Evolutionary conservation across 2,888 invertebrate species (phyloP), one percentile per base, ranked within the genome.

Genomic region (Torymus aiolomorphi): DNA sequence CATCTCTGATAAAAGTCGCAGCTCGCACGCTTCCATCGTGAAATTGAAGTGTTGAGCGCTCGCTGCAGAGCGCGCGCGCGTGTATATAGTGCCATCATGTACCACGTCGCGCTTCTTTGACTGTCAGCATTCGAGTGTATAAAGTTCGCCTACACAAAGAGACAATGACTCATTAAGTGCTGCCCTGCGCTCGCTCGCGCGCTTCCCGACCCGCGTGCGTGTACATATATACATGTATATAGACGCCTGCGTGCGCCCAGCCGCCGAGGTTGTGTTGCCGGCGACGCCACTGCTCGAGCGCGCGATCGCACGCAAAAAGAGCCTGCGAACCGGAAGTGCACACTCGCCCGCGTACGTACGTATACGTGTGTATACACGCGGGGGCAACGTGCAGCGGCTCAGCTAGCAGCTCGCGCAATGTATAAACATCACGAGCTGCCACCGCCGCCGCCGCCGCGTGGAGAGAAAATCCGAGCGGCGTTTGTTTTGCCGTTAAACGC

Each of bases 261-360:
- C 2, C n/a, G 20, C 20, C n/a, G 56, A 5, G 24, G 52, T 2
- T n/a, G 57, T 62, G 16, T 12, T 16, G 42, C 2, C 5, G 49
- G 12, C 20, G 20, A 16, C 11, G 11, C 57, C 42, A 42, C 42
- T 42, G 49, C 18, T 10, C 31, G 16, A 57, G 77, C 65, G 74
- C 18, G 70, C 72, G 20, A 63, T 61, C 75, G 11, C 72, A 71
- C 76, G 73, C 76, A 72, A 78, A 77, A 73, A 78, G 80, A 78
- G 78, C 71, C 59, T 79, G 81, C 74, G 81, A 82, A 82, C 79
- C 81, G 81, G 81, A 82, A 79, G 76, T 73, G 51, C 72, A 54
- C 52, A 42, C n/a, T n/a, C 57, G 62, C 20, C 16, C 16, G 31
- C 61, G 49, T 20, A 20, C 10, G 61, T 11, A 11, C 54, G 11